Conservation (phyloP, 1,140 invertebrate species). For the Saccostrea cuccullata region DNA sequence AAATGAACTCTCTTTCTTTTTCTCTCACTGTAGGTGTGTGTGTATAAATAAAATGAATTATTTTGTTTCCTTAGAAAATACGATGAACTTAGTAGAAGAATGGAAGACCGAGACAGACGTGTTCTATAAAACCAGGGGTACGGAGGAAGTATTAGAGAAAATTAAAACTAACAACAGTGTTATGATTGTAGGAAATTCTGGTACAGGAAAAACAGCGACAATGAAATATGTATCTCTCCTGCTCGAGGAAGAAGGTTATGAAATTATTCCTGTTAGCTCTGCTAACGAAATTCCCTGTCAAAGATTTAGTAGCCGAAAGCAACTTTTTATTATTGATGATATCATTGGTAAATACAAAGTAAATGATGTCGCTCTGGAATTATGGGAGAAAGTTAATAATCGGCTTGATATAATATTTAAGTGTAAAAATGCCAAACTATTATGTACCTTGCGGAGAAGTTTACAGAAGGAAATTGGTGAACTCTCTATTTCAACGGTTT, state of each 20-base stretch:
- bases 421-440: background rate
- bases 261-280: background rate
- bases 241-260: background rate
- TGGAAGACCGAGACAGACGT: background rate
- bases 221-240: constrained; percentile 4
- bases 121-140: background rate
- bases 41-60: no score
- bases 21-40: no score
- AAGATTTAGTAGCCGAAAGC: background rate
- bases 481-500: background rate
- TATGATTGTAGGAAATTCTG: background rate
- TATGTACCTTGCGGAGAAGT: background rate
- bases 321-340: background rate
- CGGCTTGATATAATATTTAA: background rate
- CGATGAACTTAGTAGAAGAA: background rate
- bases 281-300: background rate
- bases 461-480: background rate
- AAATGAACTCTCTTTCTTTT: no score
- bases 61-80: background rate
- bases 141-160: background rate
- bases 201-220: background rate
- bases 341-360: constrained; percentile 9
- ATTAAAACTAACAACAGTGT: background rate
- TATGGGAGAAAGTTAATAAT: background rate
- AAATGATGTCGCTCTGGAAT: background rate